Evolutionary conservation across 2,888 invertebrate genomes (phyloP), one percentile per base, ranked within the genome.

Genomic region (Agriopis marginaria): DNA sequence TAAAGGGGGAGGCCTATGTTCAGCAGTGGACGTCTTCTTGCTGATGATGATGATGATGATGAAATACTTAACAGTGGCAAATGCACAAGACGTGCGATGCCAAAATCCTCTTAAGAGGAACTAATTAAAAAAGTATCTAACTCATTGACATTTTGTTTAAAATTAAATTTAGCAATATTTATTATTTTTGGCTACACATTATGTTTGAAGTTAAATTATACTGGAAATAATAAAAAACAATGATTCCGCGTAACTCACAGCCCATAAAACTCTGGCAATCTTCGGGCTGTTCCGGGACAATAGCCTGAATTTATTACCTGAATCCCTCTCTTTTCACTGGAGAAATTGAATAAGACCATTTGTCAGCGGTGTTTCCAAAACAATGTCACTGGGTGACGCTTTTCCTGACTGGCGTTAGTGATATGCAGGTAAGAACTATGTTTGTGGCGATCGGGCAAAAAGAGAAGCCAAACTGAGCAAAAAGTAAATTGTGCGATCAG

Each of bases 231-330:
- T 14, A 66, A 58, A 63, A 51, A 67, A 63, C 63, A 63, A 59
- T 59, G 47, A 54, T 63, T 60, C 17, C 59, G 42, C 63, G 59
- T 68, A 63, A 68, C 63, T 68, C 50, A 54, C 59, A 64, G 68
- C 54, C 32, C 63, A 68, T 68, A 68, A 63, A 68, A 60, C 60
- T 54, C 59, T 53, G 63, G 42, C 63, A 64, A 63, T 64, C 62
- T 62, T 44, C 44, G 32, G 47, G 42, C 45, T 58, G 55, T 49
- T 55, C 32, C 63, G 42, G 58, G 49, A 68, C 63, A 68, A 68
- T 54, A 44, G 63, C 32, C 49, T 63, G 60, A 60, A 55, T 68
- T 63, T 68, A 68, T 64, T 54, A 49, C 63, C 60, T 54, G 60
- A 68, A 60, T 63, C 63, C 44, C 53, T 63, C 58, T 54, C 59